Percentiles rank a stretch among this genome's conserved stretches.
Conservation (phyloP, 2,888 invertebrate species). For the Bombylius discolor region DNA sequence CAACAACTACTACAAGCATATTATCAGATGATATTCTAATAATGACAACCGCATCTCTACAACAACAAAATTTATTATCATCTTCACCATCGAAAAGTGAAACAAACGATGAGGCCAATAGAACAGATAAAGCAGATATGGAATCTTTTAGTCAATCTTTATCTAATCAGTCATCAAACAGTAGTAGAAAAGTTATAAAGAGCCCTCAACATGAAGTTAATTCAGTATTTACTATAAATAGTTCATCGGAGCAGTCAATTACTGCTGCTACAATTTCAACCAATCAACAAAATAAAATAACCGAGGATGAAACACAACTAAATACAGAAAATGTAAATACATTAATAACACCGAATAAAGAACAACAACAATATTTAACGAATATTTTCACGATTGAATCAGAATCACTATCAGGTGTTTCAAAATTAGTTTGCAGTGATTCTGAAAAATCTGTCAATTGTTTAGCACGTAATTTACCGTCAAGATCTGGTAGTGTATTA, state of each 20-base stretch:
- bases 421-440: no score
- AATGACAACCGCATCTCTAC: no score
- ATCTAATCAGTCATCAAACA: background rate
- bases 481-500: background rate
- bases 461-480: no score
- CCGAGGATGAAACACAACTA: conserved; percentile 24
- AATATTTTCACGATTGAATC: no score
- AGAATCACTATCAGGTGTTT: no score
- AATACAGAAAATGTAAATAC: background rate
- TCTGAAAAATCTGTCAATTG: no score
- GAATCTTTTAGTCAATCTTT: background rate
- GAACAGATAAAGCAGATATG: background rate
- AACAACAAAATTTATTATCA: background rate
- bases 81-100: background rate
- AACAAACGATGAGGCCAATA: background rate
- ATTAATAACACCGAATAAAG: background rate
- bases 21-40: no score
- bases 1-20: no score
- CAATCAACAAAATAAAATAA: conserved; percentile 10
- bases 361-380: background rate
- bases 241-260: background rate
- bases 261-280: background rate
- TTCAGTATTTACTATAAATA: background rate
- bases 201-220: background rate
- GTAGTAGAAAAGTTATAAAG: background rate